Evolutionary conservation across 2,888 invertebrate species (phyloP), one percentile per base, ranked within the genome.

Genomic region (Pseudoips prasinana): DNA sequence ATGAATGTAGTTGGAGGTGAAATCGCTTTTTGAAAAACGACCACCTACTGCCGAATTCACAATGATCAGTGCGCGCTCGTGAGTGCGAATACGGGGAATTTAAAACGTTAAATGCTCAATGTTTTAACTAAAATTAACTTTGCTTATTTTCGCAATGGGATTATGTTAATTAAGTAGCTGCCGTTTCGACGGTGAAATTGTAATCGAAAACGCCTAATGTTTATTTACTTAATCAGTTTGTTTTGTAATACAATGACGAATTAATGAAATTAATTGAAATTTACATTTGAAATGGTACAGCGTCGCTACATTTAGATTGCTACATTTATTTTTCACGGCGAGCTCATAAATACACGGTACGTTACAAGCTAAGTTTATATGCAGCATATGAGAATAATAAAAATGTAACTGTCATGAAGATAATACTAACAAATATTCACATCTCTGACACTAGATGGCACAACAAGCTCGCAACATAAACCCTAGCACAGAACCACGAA

Each of bases 191-290:
- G 61, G 58, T 57, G 64, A 60, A 71, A 77, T 69, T 63, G 77
- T 73, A 73, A 72, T 79, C 63, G 67, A 68, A 72, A 74, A 62
- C 68, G 64, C 60, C 65, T 73, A 65, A 66, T 75, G 73, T 78
- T 76, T 71, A 74, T 74, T 74, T 64, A 63, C 66, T 71, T 69
- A 77, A 79, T 76, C 73, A 76, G 66, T 68, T 72, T 72, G 68
- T 75, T 73, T 73, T 70, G 66, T 59, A 63, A 61, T 47, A 46
- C 44, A 49, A 56, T 64, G 47, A 54, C 46, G 44, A 49, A 60
- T 61, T 52, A 46, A 47, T 44, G 43, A 47, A 52, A 52, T 50
- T 39, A 50, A 47, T 49, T 47, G 35, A 35, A 46, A 43, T 53
- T 48, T 34, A 43, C 50, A 45, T 54, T 46, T 49, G 8, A 25